Base-by-base conservation (phyloP, 2,888 invertebrate species). In the Oscheius myriophilus region DNA sequence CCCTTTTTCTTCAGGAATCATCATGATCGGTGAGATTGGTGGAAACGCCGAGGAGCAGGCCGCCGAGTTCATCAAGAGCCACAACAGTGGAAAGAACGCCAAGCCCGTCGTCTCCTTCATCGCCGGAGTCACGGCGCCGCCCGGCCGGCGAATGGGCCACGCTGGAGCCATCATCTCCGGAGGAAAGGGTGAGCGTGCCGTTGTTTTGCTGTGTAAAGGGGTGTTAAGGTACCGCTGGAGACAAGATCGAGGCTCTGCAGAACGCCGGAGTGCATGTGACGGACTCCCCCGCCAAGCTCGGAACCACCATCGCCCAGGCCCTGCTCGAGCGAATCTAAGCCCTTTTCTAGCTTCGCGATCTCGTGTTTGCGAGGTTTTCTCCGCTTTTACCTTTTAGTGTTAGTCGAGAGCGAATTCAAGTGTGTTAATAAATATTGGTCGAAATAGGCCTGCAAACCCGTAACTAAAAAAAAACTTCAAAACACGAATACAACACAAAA, bases 21-120 rank as follows among this genome's bases (percentile, higher is more conserved):
- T 99, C 82, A 90, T 98, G 84, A 98, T 98, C 87, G 98, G 98
- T 83, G 98, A 98, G 90, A 98, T 99, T 87, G 98, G 98, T 85
- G 98, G 98, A 63, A 92, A 93, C 71, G 97, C 96, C 25, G 98
- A 98, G 88, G 98, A 98, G 89, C 90, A 92, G 81, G 98, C 98
- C 33, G 93, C 98, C 0, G 95, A 96, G 75, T 99, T 93, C 88
- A 91, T 90, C 49, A 87, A 84, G 73, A 81, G 89, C 73, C 85
- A 90, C 78, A 90, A 90, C 80, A 80, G 65, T n/a, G 65, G 65
- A 14, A 45, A 55, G 26, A 45, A 45, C n/a, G 54, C 65, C 18
- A 65, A 98, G 88, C 97, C 98, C 53, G 96, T 98, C 43, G 96
- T 97, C 2, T 94, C 97, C 16, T 98, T 98, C 89, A 97, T 98